Base-by-base conservation (phyloP, 2,113 vertebrate species). In the Pelobates fuscus region DNA sequence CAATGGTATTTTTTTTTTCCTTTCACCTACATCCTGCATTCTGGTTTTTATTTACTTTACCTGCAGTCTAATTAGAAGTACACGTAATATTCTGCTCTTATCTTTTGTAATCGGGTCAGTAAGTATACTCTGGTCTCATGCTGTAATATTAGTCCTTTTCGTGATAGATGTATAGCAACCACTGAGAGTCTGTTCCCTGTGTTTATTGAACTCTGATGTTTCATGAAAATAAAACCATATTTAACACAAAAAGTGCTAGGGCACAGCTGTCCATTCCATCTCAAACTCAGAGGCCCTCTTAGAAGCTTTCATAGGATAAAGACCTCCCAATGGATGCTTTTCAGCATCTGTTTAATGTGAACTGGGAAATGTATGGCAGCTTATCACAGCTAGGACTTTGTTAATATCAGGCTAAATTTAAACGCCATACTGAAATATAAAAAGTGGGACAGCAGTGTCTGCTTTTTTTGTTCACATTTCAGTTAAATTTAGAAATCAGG, bases 401-500 rank as follows among this genome's bases (percentile, higher is more conserved):
- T 23, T 55, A 20, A 21, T 2, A n/a, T 55, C 52, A 21, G 52
- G 52, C 52, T 21, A n/a, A 55, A 20, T 71, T 70, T 60, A 59
- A 46, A 27, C 57, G 20, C 76, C 10, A 54, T 23, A 43, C 20
- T 46, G 20, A 26, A 32, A 26, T 24, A 26, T 58, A 41, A n/a
- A n/a, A n/a, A 84, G 49, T 66, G 59, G 1, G 23, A 10, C 15
- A 79, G 70, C 71, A 55, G 49, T 70, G 77, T 58, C 57, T 80
- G 5, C 27, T 79, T 80, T 57, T 44, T 54, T 18, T 76, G 73
- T 67, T 61, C 65, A 29, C 55, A 79, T 83, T 80, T 79, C 72
- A 81, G 64, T 81, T 79, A 79, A 66, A 81, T 80, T 83, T 79
- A 82, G 80, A 83, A 82, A 85, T 70, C 25, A 73, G 80, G 15